phyloP scores from a whole-genome alignment of 2,888 invertebrate genomes.

The Caenorhabditis panamensis region DNA sequence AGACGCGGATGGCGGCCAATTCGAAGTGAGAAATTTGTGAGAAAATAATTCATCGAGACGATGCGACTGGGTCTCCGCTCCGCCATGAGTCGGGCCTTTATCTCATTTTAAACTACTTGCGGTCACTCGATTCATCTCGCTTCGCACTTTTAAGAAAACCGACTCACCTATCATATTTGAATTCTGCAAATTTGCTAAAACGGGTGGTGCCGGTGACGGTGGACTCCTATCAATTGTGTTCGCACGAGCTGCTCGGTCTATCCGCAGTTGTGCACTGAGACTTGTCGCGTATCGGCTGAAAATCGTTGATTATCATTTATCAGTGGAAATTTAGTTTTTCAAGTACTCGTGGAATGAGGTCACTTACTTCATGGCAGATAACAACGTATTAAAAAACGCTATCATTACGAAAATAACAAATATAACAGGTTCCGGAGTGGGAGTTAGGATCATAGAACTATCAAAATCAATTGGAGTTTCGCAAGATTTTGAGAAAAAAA shows the following conservation, averaged over 20 bases:
- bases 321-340: too few species aligned
- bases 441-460: not conserved
- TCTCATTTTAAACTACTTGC: slow-evolving; percentile 46
- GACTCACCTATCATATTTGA: slow-evolving; percentile 68
- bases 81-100: slow-evolving; percentile 4
- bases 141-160: not conserved
- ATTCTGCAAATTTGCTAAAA: slow-evolving; percentile 53
- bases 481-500: slow-evolving; percentile 7
- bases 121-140: slow-evolving; percentile 28
- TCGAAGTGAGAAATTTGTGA: slow-evolving; percentile 31
- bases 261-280: slow-evolving; percentile 74
- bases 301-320: slow-evolving; percentile 6
- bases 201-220: slow-evolving; percentile 63
- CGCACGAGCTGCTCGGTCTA: slow-evolving; percentile 64
- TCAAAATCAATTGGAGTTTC: slow-evolving; percentile 6
- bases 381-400: too few species aligned
- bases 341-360: not conserved
- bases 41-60: slow-evolving; percentile 49
- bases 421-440: not conserved
- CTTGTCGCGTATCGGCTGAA: slow-evolving; percentile 75
- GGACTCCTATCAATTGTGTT: slow-evolving; percentile 62
- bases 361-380: slow-evolving; percentile 12
- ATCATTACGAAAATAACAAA: slow-evolving; percentile 5
- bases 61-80: too few species aligned
- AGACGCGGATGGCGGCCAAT: slow-evolving; percentile 33